Base-by-base conservation (phyloP, 2,888 invertebrate genomes). In the Conus canariensis region DNA sequence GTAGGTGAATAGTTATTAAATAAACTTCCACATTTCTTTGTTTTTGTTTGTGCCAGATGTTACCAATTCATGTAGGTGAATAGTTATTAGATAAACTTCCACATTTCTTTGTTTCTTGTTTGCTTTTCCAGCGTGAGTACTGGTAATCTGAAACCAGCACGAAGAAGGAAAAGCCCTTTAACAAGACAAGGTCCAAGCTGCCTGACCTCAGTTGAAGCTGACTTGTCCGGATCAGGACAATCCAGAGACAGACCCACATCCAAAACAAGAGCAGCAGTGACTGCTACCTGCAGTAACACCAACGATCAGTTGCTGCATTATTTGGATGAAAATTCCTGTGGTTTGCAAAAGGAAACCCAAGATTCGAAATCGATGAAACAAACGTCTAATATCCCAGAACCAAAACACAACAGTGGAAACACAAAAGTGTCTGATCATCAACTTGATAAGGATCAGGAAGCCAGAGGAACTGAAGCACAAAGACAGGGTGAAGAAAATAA, bases 271-370 rank as follows among this genome's bases (percentile, higher is more conserved):
- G 64, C 88, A 80, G 58, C 82, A 30, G 22, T 60, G 25, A 8
- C 58, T 14, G 30, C 82, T n/a, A 82, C 58, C 22, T 22, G 19
- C 59, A n/a, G 45, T 82, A 45, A 86, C 19, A 70, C 56, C 74
- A 88, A 85, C 6, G 80, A 88, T 16, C 64, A 83, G 82, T 58
- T 92, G 25, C 45, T 92, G 77, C 70, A 89, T 30, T 92, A 92
- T 85, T 85, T 92, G 0, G 91, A 92, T 56, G 86, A 91, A 22
- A 92, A 90, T 10, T 91, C 92, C 14, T 93, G 92, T 87, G 90
- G 90, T 25, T 74, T 59, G n/a, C 45, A 70, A 5, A 25, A 64
- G 12, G 67, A 67, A 25, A 60, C 30, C 30, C 60, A 30, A 22
- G 67, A 67, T 16, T 4, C 19, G 1, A 1, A 45, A 7, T 30